Base-by-base conservation (phyloP, 2,797 vertebrate species). In the Lophius americanus region DNA sequence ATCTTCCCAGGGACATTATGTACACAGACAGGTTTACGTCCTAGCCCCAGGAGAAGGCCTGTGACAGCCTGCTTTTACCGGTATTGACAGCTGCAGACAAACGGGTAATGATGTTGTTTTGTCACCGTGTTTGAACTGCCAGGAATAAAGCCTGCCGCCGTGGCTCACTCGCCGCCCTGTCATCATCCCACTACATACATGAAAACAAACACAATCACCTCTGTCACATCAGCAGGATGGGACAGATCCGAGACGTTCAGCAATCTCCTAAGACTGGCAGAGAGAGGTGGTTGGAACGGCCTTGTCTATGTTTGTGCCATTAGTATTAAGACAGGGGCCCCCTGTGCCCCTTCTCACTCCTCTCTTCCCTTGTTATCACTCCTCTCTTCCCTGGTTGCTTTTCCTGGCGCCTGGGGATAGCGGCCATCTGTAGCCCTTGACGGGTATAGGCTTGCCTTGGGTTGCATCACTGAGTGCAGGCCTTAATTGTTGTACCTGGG, bases 31-130 rank as follows among this genome's bases (percentile, higher is more conserved):
- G 53, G 63, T 78, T 64, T 78, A 70, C 63, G 73, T 70, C 63
- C 46, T 35, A 9, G 52, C 57, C 13, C 44, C 38, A 58, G 48
- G 47, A 70, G 64, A 67, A 6, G 10, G 7, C 46, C 46, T 55
- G 62, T 66, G 14, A 11, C 44, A 36, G 60, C 46, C 32, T 61
- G 42, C 69, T 72, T 68, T 54, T 69, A 62, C 35, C 47, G 10
- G 36, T 3, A 33, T 42, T 65, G 79, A 73, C 80, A 81, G 59
- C 64, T 1, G 11, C 8, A 13, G 60, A 68, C 70, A 76, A 71
- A 84, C 14, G 73, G 67, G 57, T 78, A 79, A 85, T 57, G 51
- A 79, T 79, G 76, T 73, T 53, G 35, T 79, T 65, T 46, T 75
- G 76, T 78, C 53, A 14, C 39, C 1, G 38, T 7, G 63, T 85